A percentile compares a stretch with the other conserved stretches of the same genome.
These are phyloP conservation scores for Glyphotaelius pellucidus DNA, from an alignment of 2,888 invertebrate species.

Conservation along the genomic window DNA sequence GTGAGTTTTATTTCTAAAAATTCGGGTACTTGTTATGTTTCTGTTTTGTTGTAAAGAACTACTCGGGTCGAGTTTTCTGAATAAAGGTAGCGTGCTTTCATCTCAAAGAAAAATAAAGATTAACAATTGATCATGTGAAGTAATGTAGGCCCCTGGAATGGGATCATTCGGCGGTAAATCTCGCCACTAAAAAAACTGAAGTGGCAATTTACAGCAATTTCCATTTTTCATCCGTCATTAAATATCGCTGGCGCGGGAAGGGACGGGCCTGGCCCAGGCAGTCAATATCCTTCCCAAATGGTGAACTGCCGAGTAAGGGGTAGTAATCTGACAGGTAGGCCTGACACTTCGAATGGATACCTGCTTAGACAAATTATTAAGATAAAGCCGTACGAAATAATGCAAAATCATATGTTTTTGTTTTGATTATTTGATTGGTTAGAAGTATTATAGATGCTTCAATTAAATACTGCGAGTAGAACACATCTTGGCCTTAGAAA, in stretches of 20 bases:
- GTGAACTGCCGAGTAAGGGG: background rate
- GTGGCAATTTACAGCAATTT: slow-evolving; percentile 31
- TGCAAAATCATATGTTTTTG: no score
- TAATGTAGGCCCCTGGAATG: background rate
- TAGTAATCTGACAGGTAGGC: background rate
- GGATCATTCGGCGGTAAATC: slow-evolving; percentile 19
- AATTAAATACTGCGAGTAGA: no score
- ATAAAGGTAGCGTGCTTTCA: slow-evolving; percentile 38
- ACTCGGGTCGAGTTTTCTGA: background rate
- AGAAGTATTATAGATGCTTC: no score
- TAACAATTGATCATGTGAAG: background rate
- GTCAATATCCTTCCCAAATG: background rate
- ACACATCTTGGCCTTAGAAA: no score
- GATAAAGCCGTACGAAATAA: no score
- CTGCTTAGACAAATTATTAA: no score
- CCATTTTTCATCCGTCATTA: slow-evolving; percentile 39
- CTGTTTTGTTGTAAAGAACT: no score
- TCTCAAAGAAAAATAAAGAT: background rate
- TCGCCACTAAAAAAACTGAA: slow-evolving; percentile 14
- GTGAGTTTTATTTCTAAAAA: background rate
- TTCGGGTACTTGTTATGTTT: no score
- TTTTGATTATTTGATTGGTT: no score
- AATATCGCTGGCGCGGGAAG: background rate
- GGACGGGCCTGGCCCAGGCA: background rate
- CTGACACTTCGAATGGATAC: background rate